Evolutionary conservation across 1,140 invertebrate species (phyloP).

Genomic region (Dreissena polymorpha): DNA sequence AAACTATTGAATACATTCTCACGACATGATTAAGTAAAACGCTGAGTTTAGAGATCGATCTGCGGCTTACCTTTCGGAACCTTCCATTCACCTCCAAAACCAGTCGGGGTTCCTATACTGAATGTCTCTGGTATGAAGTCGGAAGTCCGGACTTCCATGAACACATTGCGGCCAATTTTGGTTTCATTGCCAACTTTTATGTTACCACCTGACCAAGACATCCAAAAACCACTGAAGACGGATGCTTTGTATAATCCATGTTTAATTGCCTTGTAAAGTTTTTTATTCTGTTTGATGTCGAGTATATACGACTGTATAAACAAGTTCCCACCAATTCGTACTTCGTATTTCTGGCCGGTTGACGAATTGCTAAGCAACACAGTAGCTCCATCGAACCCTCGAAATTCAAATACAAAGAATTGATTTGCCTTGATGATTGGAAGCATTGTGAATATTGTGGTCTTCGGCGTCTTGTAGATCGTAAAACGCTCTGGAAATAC

Average conservation of each 20-base stretch:
- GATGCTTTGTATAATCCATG: background rate
- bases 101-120: background rate
- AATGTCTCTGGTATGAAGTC: background rate
- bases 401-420: conserved; percentile 15
- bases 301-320: conserved; percentile 7
- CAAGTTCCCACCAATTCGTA: conserved; percentile 19
- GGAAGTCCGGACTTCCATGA: background rate
- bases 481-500: too few species aligned
- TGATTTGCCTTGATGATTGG: too few species aligned
- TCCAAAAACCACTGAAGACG: conserved; percentile 25
- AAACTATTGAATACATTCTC: too few species aligned
- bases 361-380: background rate
- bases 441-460: too few species aligned
- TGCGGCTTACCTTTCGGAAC: background rate
- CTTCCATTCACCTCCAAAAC: conserved; percentile 11
- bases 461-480: too few species aligned
- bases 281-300: background rate
- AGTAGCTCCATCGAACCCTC: conserved; percentile 22
- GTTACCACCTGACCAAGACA: conserved; percentile 1
- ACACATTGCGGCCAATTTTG: conserved; percentile 15
- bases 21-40: too few species aligned
- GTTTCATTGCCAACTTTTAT: background rate
- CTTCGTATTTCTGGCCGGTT: background rate
- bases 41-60: too few species aligned
- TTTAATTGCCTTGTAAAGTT: background rate